Evolutionary conservation across 2,113 vertebrate genomes (phyloP), one percentile per base, ranked within the genome.

Genomic region (Paramisgurnus dabryanus): DNA sequence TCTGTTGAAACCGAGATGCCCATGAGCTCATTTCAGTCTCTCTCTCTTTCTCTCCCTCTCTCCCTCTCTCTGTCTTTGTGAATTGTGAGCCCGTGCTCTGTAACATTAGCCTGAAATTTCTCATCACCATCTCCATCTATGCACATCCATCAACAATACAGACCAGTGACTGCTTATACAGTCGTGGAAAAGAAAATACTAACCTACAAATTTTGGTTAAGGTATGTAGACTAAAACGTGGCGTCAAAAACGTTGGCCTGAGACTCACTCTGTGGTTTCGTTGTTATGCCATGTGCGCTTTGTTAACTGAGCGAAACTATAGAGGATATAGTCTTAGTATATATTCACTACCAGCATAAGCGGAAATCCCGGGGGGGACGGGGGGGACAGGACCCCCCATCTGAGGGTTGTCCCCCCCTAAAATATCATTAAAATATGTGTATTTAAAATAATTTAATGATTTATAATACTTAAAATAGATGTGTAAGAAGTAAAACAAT

Each of bases 1-100:
- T 89, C 88, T 88, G 88, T 86, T 85, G 83, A 85, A 88, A 75
- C 86, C 88, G 87, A 89, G 86, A 90, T 90, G 88, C 84, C 87
- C 88, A 90, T 92, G 90, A 92, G 85, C 89, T 93, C 90, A 91
- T 87, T 87, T 86, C 82, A 89, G 89, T 84, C 88, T 88, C 89
- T 90, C 83, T 90, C 90, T 92, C 90, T 88, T 80, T 86, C 88
- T 87, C 84, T 78, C 85, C 86, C 85, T 86, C 88, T 87, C 84
- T 78, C 85, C 86, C 85, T 88, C 89, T 91, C 87, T 79, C 89
- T 75, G 60, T 45, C 79, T 78, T 34, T 34, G 27, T 34, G 60
- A 72, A 80, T 57, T 8, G n/a, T 61, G 34, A 72, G 67, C 67
- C 74, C n/a, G 53, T n/a, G 40, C 61, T 49, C 85, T 89, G 34